A percentile compares a stretch with the other conserved stretches of the same genome.
phyloP scores from a whole-genome alignment of 2,888 invertebrate genomes.

The Helleia helle region DNA sequence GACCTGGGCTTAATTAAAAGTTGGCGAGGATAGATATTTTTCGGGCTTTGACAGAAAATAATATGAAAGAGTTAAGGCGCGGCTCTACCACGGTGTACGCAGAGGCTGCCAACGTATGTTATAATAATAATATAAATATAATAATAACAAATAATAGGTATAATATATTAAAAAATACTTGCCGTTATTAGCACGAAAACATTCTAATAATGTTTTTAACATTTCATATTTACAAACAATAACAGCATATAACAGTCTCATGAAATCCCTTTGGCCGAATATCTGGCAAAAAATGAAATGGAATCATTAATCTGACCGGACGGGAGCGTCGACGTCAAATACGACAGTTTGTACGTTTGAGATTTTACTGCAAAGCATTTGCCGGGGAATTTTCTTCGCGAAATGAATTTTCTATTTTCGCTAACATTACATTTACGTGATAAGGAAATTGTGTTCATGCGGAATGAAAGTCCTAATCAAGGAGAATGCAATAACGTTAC shows the following conservation, averaged over 20 bases:
- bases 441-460: background rate
- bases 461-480: background rate
- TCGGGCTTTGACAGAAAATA: constrained; percentile 2
- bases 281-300: background rate
- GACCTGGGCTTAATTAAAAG: constrained; percentile 8
- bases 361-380: background rate
- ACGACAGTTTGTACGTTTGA: background rate
- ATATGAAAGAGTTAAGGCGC: background rate
- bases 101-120: constrained; percentile 2
- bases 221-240: no score
- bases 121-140: no score
- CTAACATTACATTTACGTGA: background rate
- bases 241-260: no score
- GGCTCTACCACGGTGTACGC: no score
- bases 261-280: background rate
- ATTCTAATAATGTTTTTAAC: no score
- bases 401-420: background rate
- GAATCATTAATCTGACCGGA: background rate
- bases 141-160: no score
- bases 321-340: background rate
- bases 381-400: background rate
- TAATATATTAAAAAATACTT: no score
- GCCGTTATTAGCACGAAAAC: no score
- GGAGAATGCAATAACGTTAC: background rate
- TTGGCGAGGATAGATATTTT: constrained; percentile 6